Conservation (phyloP, 64 coral and sea anemone genomes). For the Catalaphyllia jardinei region DNA sequence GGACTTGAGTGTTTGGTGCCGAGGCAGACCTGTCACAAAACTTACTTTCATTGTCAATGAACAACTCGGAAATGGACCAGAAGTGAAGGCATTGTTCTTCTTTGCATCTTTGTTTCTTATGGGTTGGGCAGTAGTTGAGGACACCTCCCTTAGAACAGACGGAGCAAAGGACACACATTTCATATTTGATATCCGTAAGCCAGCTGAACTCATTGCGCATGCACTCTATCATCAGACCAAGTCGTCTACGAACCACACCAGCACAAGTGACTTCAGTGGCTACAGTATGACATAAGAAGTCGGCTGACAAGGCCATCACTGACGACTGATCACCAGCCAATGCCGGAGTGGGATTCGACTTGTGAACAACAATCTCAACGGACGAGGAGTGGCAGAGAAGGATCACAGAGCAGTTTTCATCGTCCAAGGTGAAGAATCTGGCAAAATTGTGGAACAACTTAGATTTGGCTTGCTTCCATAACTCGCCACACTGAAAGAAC, state of each 20-base stretch:
- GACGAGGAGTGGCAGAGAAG: not conserved
- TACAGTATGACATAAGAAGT: not conserved
- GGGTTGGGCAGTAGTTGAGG: not conserved
- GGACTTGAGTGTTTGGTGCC: not conserved
- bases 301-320: not conserved
- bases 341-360: too few species aligned
- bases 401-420: not conserved
- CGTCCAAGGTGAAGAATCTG: not conserved
- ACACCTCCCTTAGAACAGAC: not conserved
- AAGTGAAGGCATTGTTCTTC: not conserved
- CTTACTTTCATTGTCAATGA: not conserved
- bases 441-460: not conserved
- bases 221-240: not conserved
- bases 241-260: not conserved
- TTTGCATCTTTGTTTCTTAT: not conserved
- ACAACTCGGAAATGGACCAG: not conserved
- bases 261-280: not conserved
- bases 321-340: not conserved
- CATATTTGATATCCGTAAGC: not conserved
- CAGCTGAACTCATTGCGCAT: not conserved
- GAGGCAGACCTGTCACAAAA: not conserved
- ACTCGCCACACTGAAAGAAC: not conserved
- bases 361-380: constrained; percentile 13
- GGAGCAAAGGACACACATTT: not conserved
- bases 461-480: not conserved